phyloP scores from a whole-genome alignment of 2,888 invertebrate genomes.

The Steinernema scapterisci region DNA sequence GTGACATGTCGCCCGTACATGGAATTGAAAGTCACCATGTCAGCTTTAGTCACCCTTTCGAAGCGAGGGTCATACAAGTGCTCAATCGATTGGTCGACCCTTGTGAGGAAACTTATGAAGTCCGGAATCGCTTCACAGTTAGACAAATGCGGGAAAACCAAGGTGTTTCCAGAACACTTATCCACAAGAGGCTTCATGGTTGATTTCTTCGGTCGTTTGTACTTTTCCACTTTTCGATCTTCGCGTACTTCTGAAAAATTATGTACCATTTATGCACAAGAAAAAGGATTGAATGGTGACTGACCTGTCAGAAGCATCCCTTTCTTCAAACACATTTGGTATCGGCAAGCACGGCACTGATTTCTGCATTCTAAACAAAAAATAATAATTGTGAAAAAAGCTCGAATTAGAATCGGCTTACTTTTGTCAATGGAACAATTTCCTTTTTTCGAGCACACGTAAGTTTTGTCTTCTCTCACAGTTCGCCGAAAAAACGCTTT shows the following conservation, averaged over 20 bases:
- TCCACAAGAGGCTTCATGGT: neutral
- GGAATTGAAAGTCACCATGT: neutral
- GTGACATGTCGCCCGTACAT: slow-evolving; percentile 7
- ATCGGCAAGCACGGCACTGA: slow-evolving; percentile 17
- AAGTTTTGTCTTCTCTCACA: neutral
- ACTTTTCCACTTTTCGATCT: neutral
- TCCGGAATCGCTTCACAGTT: neutral
- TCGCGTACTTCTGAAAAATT: slow-evolving; percentile 1
- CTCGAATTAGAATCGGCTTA: neutral
- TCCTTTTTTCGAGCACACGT: neutral
- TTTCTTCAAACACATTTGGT: neutral
- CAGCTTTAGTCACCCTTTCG: neutral
- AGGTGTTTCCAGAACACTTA: neutral
- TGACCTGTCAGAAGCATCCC: slow-evolving; percentile 20
- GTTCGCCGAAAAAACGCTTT: slow-evolving; percentile 16
- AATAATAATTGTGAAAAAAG: neutral
- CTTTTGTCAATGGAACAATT: slow-evolving; percentile 15
- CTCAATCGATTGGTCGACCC: slow-evolving; percentile 3
- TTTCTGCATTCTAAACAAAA: slow-evolving; percentile 8
- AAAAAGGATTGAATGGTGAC: neutral
- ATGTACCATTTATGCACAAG: no score
- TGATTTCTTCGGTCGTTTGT: neutral
- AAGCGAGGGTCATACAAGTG: slow-evolving; percentile 1
- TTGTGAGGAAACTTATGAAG: neutral
- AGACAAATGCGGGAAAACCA: neutral